Percentiles rank a stretch among this genome's conserved stretches.
These are phyloP conservation scores for Sebastes flavidus DNA, from an alignment of 2,797 vertebrate genomes.

Conservation along the genomic window DNA sequence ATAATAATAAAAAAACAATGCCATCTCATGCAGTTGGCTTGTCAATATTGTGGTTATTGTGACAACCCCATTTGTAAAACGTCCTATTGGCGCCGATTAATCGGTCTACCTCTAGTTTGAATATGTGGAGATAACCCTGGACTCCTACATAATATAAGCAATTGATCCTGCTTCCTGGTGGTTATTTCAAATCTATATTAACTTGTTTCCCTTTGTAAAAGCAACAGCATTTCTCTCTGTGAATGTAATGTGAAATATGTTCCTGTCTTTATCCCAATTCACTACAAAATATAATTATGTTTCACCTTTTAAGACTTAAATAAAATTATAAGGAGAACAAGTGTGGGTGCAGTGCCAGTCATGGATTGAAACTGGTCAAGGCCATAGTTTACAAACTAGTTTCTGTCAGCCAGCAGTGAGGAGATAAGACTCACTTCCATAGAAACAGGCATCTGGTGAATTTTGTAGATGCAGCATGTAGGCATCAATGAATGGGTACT, in stretches of 20 bases:
- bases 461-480: conserved; percentile 14
- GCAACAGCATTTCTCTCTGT: not conserved
- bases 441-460: not conserved
- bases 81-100: too few species aligned
- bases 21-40: too few species aligned
- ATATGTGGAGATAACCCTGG: not conserved
- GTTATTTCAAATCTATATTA: not conserved
- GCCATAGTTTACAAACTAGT: not conserved
- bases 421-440: not conserved
- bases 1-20: too few species aligned
- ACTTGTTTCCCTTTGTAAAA: not conserved
- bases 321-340: not conserved
- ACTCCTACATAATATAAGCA: not conserved
- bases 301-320: not conserved
- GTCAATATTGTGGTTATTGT: too few species aligned
- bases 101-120: not conserved
- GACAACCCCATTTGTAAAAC: too few species aligned
- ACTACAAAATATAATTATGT: not conserved
- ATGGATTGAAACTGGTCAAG: not conserved
- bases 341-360: not conserved
- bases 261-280: not conserved
- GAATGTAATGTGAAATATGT: not conserved
- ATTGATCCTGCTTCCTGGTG: not conserved
- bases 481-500: not conserved
- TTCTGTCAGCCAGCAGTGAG: not conserved